phyloP scores from a whole-genome alignment of 1,140 invertebrate species.

The Pectinophora gossypiella region DNA sequence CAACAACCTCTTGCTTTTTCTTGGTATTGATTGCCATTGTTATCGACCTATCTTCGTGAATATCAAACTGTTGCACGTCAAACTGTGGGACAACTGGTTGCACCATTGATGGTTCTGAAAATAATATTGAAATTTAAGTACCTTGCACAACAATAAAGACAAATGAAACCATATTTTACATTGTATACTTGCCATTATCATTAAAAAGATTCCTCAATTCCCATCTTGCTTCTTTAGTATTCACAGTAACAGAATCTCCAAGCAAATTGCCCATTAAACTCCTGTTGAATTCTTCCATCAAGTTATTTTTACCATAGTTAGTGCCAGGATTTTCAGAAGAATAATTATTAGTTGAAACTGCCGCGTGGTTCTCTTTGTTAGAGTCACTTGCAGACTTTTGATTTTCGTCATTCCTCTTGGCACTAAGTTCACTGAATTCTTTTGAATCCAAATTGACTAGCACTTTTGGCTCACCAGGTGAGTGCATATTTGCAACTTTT shows the following conservation, averaged over 20 bases:
- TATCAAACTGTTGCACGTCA: constrained; percentile 74
- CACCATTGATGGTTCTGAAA: constrained; percentile 59
- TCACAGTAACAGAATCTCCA: constrained; percentile 75
- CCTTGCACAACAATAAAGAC: neutral
- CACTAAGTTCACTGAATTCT: constrained; percentile 58
- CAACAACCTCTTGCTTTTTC: constrained; percentile 43
- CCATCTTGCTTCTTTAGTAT: constrained; percentile 77
- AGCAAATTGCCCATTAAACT: constrained; percentile 67
- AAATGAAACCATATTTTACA: neutral
- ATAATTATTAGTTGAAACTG: constrained; percentile 22
- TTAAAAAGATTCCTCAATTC: constrained; percentile 69
- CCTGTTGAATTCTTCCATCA: constrained; percentile 69
- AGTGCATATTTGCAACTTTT: constrained; percentile 65
- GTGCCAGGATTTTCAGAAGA: constrained; percentile 33
- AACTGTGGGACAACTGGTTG: constrained; percentile 60
- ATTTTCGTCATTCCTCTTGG: constrained; percentile 51
- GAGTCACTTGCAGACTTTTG: constrained; percentile 24
- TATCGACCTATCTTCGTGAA: constrained; percentile 78
- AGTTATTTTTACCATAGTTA: constrained; percentile 59
- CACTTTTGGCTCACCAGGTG: constrained; percentile 63
- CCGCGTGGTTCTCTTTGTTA: constrained; percentile 54
- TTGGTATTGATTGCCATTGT: constrained; percentile 71
- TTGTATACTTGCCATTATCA: constrained; percentile 51
- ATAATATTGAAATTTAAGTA: neutral
- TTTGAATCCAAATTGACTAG: constrained; percentile 65